These are phyloP conservation scores for Nannoperca obscura DNA, from an alignment of 2,797 vertebrate species.

Conservation along the genomic window DNA sequence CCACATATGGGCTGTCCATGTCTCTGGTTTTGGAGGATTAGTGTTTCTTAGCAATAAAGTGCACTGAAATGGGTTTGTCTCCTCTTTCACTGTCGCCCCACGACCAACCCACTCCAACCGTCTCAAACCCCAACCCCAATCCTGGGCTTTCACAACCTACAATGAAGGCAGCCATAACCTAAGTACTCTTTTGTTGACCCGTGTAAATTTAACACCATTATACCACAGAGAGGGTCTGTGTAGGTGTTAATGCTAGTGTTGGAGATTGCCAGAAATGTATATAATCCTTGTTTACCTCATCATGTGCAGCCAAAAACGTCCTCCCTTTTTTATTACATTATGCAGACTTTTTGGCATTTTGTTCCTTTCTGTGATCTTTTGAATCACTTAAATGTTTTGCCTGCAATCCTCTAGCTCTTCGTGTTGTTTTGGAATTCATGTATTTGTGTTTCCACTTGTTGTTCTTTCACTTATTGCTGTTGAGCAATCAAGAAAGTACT, in stretches of 20 bases:
- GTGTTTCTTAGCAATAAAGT: slow-evolving; percentile 75
- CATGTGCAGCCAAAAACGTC: slow-evolving; percentile 37
- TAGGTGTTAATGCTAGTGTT: slow-evolving; percentile 78
- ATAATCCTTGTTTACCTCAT: slow-evolving; percentile 63
- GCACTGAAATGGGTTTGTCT: slow-evolving; percentile 65
- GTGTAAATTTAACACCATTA: slow-evolving; percentile 81
- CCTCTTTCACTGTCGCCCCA: slow-evolving; percentile 54
- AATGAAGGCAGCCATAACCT: slow-evolving; percentile 76
- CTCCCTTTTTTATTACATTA: slow-evolving; percentile 26
- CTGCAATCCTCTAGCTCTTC: neutral
- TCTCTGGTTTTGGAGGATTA: slow-evolving; percentile 73
- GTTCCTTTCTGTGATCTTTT: slow-evolving; percentile 17
- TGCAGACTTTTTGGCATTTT: slow-evolving; percentile 17
- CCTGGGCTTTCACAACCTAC: slow-evolving; percentile 64
- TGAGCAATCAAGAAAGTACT: slow-evolving; percentile 10
- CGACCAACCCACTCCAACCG: slow-evolving; percentile 32
- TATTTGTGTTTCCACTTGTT: neutral
- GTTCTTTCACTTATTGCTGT: slow-evolving; percentile 14
- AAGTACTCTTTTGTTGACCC: slow-evolving; percentile 79
- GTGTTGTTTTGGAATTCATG: neutral
- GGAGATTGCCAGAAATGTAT: slow-evolving; percentile 61
- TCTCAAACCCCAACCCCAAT: slow-evolving; percentile 56
- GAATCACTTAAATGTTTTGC: neutral
- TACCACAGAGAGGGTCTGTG: slow-evolving; percentile 74
- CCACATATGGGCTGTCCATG: slow-evolving; percentile 51